Evolutionary conservation across 2,113 vertebrate genomes (phyloP).

Genomic region (Cynoglossus semilaevis): DNA sequence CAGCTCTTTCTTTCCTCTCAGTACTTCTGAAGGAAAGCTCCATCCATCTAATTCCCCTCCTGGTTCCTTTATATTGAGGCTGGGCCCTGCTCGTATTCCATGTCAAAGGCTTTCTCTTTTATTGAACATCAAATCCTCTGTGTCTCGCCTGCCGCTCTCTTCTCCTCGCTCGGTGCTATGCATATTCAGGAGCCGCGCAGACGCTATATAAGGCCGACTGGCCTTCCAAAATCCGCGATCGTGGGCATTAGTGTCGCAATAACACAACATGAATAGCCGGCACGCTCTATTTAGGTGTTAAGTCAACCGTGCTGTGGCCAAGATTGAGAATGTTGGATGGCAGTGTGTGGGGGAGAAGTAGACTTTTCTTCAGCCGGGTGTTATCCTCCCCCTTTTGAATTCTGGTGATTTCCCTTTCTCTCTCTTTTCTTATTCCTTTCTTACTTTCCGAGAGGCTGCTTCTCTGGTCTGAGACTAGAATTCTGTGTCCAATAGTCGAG

Average conservation of each 20-base stretch:
- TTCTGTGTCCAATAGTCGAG: constrained; percentile 56
- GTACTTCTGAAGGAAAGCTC: constrained; percentile 77
- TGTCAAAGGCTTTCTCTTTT: constrained; percentile 80
- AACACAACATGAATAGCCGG: constrained; percentile 69
- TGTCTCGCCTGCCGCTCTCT: constrained; percentile 68
- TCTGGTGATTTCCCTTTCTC: constrained; percentile 17
- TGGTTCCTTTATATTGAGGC: constrained; percentile 79
- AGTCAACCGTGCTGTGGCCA: constrained; percentile 53
- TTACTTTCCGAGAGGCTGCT: constrained; percentile 30
- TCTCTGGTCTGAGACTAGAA: constrained; percentile 29
- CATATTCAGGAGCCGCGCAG: constrained; percentile 72
- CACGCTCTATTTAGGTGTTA: constrained; percentile 71
- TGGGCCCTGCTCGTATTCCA: constrained; percentile 75
- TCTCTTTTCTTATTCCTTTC: constrained; percentile 10
- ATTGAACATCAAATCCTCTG: constrained; percentile 82
- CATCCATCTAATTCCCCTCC: constrained; percentile 77
- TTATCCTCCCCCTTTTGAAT: constrained; percentile 17
- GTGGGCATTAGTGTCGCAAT: constrained; percentile 72
- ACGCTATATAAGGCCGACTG: constrained; percentile 48
- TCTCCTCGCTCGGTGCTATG: constrained; percentile 57
- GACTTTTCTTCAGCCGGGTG: constrained; percentile 35
- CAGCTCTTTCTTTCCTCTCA: constrained; percentile 65
- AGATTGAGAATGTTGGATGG: constrained; percentile 51
- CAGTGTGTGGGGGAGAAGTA: constrained; percentile 30
- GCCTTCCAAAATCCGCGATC: constrained; percentile 69